A percentile compares a stretch with the other conserved stretches of the same genome.
These are phyloP conservation scores for Scalopus aquaticus DNA, from an alignment of 2,113 vertebrate species.

Conservation along the genomic window DNA sequence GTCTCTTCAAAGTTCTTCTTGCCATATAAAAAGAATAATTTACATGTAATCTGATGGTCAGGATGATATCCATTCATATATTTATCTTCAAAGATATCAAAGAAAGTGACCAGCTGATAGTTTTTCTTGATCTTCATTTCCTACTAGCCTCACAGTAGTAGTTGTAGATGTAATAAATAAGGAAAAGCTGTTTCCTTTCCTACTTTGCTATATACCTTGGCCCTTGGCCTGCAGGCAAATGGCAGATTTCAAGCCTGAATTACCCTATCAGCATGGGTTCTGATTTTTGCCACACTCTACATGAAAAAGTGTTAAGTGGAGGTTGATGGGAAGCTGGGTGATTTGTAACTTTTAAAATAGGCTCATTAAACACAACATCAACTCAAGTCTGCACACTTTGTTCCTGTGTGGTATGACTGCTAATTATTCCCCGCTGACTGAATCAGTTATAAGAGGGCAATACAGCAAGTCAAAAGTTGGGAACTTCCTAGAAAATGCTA, in stretches of 20 bases:
- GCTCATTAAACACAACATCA: slow-evolving; percentile 70
- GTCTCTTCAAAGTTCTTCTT: background rate
- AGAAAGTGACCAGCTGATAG: background rate
- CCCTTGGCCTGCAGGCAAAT: slow-evolving; percentile 43
- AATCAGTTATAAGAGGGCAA: slow-evolving; percentile 38
- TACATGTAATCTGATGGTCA: background rate
- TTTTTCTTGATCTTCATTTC: slow-evolving; percentile 23
- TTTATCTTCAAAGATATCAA: slow-evolving; percentile 20
- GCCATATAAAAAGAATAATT: background rate
- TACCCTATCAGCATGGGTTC: slow-evolving; percentile 47
- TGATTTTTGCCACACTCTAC: slow-evolving; percentile 53
- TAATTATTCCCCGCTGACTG: slow-evolving; percentile 74
- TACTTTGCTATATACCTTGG: slow-evolving; percentile 16
- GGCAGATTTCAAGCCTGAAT: slow-evolving; percentile 64
- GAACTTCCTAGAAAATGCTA: slow-evolving; percentile 55
- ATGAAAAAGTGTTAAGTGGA: slow-evolving; percentile 59
- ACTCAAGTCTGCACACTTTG: slow-evolving; percentile 58
- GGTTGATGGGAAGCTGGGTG: slow-evolving; percentile 55
- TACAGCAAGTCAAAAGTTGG: slow-evolving; percentile 37
- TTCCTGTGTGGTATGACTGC: slow-evolving; percentile 49
- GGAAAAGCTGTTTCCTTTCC: slow-evolving; percentile 11
- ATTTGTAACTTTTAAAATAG: slow-evolving; percentile 72
- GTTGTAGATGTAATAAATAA: background rate
- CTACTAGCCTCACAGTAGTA: background rate
- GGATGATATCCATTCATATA: background rate